Conservation (phyloP, 1,140 invertebrate genomes). For the Harlomillsia oculata region DNA sequence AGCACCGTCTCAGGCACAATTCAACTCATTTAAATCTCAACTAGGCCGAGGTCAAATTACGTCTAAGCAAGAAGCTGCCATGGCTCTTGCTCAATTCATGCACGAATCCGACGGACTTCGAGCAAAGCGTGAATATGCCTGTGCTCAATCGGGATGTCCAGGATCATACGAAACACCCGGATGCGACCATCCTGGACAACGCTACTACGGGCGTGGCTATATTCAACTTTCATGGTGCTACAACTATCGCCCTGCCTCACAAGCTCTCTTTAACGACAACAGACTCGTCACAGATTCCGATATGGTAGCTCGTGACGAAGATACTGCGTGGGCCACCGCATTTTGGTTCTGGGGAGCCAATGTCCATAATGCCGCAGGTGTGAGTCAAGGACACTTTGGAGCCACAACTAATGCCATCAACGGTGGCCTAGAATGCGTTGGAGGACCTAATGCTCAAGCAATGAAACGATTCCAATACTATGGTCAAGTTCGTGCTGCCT, state of each 20-base stretch:
- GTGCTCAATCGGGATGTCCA: not conserved
- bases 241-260: slow-evolving; percentile 17
- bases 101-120: slow-evolving; percentile 12
- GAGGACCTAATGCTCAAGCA: not conserved
- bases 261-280: slow-evolving; percentile 6
- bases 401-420: slow-evolving; percentile 22
- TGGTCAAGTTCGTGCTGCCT: slow-evolving; percentile 12
- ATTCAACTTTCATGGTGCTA: slow-evolving; percentile 29
- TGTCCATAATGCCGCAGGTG: slow-evolving; percentile 11
- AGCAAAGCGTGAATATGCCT: not conserved
- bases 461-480: slow-evolving; percentile 19
- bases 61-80: slow-evolving; percentile 13
- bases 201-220: slow-evolving; percentile 27
- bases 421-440: slow-evolving; percentile 6
- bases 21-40: not conserved
- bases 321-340: slow-evolving; percentile 9
- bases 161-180: not conserved
- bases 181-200: slow-evolving; percentile 16
- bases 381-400: slow-evolving; percentile 20
- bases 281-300: slow-evolving; percentile 15
- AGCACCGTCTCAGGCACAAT: slow-evolving; percentile 5
- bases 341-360: slow-evolving; percentile 22
- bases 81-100: slow-evolving; percentile 19
- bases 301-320: slow-evolving; percentile 17
- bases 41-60: not conserved